Base-by-base conservation (phyloP, 2,797 vertebrate genomes). In the Scleropages formosus region DNA sequence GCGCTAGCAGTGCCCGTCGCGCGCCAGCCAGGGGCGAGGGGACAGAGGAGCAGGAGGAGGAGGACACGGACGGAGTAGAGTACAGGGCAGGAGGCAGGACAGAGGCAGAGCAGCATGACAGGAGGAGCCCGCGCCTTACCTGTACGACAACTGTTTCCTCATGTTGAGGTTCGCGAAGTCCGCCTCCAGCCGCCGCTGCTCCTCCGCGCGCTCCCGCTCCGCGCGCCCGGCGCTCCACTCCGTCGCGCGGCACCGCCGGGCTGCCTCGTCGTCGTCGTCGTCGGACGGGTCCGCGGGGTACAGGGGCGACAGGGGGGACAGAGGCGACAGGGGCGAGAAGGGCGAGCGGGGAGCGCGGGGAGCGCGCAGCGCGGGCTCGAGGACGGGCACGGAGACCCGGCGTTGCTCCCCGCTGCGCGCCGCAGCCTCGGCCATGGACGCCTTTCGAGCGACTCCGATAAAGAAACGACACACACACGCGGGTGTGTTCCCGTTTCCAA, bases 131-230 rank as follows among this genome's bases (percentile, higher is more conserved):
- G 47, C 24, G 15, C 67, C 67, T 26, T 69, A 69, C 67, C 67
- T 69, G 67, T 69, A 69, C 51, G 67, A 69, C 67, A 69, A 67
- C 67, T 53, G 67, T 51, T 69, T 69, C 67, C 67, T 53, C 49
- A 69, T 44, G 67, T 53, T 69, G 15, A 27, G 67, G 16, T 51
- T 46, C 47, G 15, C 9, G 26, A 69, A 69, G 20, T 69, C 67
- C 20, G 15, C 49, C 67, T 69, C 67, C 67, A 53, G 69, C 67
- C 69, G 67, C 6, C 46, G 22, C 46, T 69, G 22, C 31, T 20
- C 9, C 64, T 39, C 64, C 27, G 39, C 10, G 46, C 31, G 65
- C 39, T 20, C 24, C 68, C 22, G 22, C 22, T 26, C 24, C 12
- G 8, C 16, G 49, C 13, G 31, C 31, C 24, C 8, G 22, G 10